Evolutionary conservation across 2,797 vertebrate species (phyloP).

Genomic region (Rhadinocentrus ornatus): DNA sequence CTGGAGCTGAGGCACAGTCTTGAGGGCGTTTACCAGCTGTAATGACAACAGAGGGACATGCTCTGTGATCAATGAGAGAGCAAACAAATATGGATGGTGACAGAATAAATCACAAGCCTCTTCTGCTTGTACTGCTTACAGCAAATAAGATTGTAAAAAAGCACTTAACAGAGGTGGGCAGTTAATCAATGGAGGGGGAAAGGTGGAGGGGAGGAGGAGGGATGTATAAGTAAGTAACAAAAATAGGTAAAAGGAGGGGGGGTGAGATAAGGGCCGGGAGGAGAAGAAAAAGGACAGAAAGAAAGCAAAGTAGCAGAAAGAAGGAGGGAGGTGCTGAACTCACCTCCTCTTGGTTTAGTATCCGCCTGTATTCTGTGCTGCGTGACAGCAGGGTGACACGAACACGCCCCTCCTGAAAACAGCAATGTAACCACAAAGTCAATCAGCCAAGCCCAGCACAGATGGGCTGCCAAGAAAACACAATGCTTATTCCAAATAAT

Average conservation of each 20-base stretch:
- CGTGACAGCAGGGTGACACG: constrained; percentile 93
- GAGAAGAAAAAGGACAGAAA: constrained; percentile 27
- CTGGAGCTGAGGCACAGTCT: constrained; percentile 90
- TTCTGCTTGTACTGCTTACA: constrained; percentile 64
- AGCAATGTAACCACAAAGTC: constrained; percentile 69
- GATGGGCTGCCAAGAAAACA: constrained; percentile 50
- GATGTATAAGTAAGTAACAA: constrained; percentile 27
- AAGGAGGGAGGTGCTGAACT: constrained; percentile 49
- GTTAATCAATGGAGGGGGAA: constrained; percentile 74
- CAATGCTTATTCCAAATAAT: constrained; percentile 43
- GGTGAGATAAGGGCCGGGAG: neutral
- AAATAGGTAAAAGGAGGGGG: constrained; percentile 16
- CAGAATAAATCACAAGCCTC: constrained; percentile 69
- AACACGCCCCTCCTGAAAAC: constrained; percentile 89
- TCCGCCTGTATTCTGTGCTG: constrained; percentile 94
- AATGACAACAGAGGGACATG: constrained; percentile 53
- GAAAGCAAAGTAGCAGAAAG: constrained; percentile 17
- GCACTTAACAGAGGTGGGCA: constrained; percentile 69
- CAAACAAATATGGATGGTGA: constrained; percentile 60
- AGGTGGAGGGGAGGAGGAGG: constrained; percentile 23
- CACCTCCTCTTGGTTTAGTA: constrained; percentile 95
- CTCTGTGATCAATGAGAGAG: constrained; percentile 71
- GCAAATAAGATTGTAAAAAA: constrained; percentile 78
- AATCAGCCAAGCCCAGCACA: constrained; percentile 66
- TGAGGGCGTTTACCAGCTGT: constrained; percentile 93